phyloP scores from a whole-genome alignment of 2,113 vertebrate species.

The Cyprinodon tularosa region DNA sequence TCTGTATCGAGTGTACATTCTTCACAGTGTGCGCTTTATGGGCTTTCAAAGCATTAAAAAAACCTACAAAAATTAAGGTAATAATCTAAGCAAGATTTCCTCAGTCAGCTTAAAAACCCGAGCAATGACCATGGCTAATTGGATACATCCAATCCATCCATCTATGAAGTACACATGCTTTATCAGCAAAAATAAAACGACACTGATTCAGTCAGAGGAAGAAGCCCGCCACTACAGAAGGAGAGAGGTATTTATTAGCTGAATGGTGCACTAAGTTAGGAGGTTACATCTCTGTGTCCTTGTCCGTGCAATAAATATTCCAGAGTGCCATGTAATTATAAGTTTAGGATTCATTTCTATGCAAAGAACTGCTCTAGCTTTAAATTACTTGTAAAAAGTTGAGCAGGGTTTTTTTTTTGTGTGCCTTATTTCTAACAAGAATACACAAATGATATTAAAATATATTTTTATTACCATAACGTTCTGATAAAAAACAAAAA shows the following conservation, averaged over 20 bases:
- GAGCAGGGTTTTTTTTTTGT: constrained; percentile 5
- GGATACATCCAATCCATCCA: constrained; percentile 62
- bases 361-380: constrained; percentile 45
- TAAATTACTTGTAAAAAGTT: constrained; percentile 52
- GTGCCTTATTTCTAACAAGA: neutral
- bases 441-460: constrained; percentile 6
- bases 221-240: constrained; percentile 53
- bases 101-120: constrained; percentile 67
- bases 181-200: constrained; percentile 69
- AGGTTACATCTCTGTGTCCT: constrained; percentile 57
- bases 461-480: constrained; percentile 11
- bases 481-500: constrained; percentile 8
- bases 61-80: constrained; percentile 67
- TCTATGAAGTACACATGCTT: constrained; percentile 65
- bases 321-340: constrained; percentile 64
- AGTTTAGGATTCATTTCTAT: constrained; percentile 63
- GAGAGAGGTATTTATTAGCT: constrained; percentile 72
- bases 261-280: constrained; percentile 48
- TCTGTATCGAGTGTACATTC: constrained; percentile 53
- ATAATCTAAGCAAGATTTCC: constrained; percentile 36
- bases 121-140: constrained; percentile 68
- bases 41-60: constrained; percentile 55
- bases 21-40: constrained; percentile 66
- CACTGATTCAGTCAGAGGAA: constrained; percentile 49
- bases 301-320: constrained; percentile 66